Conservation (phyloP, 2,888 invertebrate species). For the Tridacna gigas region DNA sequence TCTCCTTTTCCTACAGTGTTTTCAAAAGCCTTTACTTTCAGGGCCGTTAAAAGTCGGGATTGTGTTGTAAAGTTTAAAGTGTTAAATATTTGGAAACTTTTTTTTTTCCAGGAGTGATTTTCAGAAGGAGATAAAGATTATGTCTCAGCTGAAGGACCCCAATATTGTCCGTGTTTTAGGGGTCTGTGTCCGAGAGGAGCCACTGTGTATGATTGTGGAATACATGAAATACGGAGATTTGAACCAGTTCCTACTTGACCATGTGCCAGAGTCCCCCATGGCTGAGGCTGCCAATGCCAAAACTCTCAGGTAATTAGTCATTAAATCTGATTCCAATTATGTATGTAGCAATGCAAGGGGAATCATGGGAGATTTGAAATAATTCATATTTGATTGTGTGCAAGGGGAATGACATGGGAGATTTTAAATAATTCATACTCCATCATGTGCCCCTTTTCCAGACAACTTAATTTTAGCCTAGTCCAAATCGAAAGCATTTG, state of each 20-base stretch:
- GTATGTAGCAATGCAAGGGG: too few relatives aligned
- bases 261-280: slow-evolving; percentile 89
- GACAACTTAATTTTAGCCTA: too few relatives aligned
- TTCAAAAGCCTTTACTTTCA: too few relatives aligned
- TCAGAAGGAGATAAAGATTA: slow-evolving; percentile 92
- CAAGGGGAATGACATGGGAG: too few relatives aligned
- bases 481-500: too few relatives aligned
- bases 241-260: slow-evolving; percentile 91
- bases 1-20: too few relatives aligned
- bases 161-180: slow-evolving; percentile 94
- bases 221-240: slow-evolving; percentile 95
- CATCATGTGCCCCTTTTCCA: too few relatives aligned
- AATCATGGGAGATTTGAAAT: too few relatives aligned
- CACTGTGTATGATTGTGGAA: slow-evolving; percentile 94
- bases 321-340: too few relatives aligned
- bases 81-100: background rate
- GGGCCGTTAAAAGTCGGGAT: too few relatives aligned
- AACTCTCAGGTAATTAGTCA: slow-evolving; percentile 89
- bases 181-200: slow-evolving; percentile 92
- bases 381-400: too few relatives aligned
- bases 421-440: too few relatives aligned
- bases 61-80: background rate
- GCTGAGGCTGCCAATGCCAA: slow-evolving; percentile 86
- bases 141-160: slow-evolving; percentile 92
- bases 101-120: slow-evolving; percentile 90